phyloP scores from a whole-genome alignment of 1,140 invertebrate genomes.

The Tribolium castaneum region DNA sequence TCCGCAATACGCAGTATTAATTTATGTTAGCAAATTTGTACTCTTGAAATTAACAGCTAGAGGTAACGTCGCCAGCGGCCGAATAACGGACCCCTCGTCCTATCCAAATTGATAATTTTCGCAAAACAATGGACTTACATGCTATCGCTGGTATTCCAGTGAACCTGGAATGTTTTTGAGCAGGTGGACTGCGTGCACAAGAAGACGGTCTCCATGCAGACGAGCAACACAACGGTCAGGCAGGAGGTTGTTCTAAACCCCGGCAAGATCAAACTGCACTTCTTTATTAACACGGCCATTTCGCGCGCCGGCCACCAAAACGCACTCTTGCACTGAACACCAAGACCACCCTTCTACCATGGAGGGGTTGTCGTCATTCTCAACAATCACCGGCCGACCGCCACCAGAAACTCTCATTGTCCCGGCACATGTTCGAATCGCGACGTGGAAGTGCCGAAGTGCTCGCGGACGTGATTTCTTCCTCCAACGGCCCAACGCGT shows the following conservation, averaged over 20 bases:
- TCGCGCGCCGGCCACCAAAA: slow-evolving; percentile 23
- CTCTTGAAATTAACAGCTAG: slow-evolving; percentile 37
- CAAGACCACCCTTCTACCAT: slow-evolving; percentile 28
- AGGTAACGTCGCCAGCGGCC: not conserved
- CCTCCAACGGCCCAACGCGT: slow-evolving; percentile 1
- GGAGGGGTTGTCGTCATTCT: slow-evolving; percentile 9
- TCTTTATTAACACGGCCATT: slow-evolving; percentile 53
- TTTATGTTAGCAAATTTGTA: slow-evolving; percentile 2
- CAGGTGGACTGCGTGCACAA: slow-evolving; percentile 79
- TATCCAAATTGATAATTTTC: slow-evolving; percentile 5
- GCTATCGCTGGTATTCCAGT: slow-evolving; percentile 88
- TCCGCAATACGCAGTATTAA: not conserved
- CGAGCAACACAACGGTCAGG: slow-evolving; percentile 76
- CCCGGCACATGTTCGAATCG: slow-evolving; percentile 40
- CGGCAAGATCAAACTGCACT: slow-evolving; percentile 58
- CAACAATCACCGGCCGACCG: slow-evolving; percentile 3
- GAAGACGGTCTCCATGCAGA: slow-evolving; percentile 82
- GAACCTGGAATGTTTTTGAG: slow-evolving; percentile 85
- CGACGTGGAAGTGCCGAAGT: not conserved
- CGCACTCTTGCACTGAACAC: slow-evolving; percentile 37
- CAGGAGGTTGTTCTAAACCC: slow-evolving; percentile 69
- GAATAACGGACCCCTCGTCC: slow-evolving; percentile 14
- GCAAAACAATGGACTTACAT: slow-evolving; percentile 70
- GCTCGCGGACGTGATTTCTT: not conserved
- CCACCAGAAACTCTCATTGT: slow-evolving; percentile 28